Evolutionary conservation across 2,797 vertebrate genomes (phyloP), one percentile per base, ranked within the genome.

Genomic region (Tinamus major): DNA sequence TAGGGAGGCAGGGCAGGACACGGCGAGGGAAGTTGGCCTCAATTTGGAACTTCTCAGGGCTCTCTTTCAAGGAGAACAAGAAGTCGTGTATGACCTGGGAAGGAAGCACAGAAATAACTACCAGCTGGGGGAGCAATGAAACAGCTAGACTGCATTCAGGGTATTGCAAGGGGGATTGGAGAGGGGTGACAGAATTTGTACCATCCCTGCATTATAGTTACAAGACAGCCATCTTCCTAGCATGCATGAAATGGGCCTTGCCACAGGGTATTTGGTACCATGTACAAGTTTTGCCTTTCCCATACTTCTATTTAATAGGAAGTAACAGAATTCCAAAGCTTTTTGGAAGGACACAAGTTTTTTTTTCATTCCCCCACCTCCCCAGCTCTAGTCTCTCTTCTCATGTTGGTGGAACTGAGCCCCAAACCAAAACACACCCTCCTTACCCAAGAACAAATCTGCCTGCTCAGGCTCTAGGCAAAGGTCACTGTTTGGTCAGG

Each of bases 21-120:
- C 99, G 98, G 81, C 99, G 98, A 85, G 99, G 99, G 94, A 99
- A 99, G 97, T 99, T 99, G 97, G 98, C 99, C 95, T 99, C 98
- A 89, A 99, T 99, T 98, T 99, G 99, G 97, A 99, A 99, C 97
- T 99, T 99, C 96, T 99, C 99, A 6, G 99, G 99, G 94, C 98
- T 99, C 98, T 99, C 99, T 98, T 99, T 99, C 98, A 99, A 98
- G 49, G 99, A 99, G 98, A 99, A 99, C 91, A 99, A 97, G 98
- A 99, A 99, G 97, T 99, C 99, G 3, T 99, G 98, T 97, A 99
- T 99, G 96, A 99, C 99, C 99, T 99, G 95, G 44, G 91, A 86
- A 91, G 62, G 59, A 27, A 90, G 84, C 15, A 94, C 1, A 95
- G 83, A 56, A 95, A 16, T 70, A 84, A 67, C n/a, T 19, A 62